Evolutionary conservation across 2,888 invertebrate species (phyloP).

Genomic region (Lasiommata megera): DNA sequence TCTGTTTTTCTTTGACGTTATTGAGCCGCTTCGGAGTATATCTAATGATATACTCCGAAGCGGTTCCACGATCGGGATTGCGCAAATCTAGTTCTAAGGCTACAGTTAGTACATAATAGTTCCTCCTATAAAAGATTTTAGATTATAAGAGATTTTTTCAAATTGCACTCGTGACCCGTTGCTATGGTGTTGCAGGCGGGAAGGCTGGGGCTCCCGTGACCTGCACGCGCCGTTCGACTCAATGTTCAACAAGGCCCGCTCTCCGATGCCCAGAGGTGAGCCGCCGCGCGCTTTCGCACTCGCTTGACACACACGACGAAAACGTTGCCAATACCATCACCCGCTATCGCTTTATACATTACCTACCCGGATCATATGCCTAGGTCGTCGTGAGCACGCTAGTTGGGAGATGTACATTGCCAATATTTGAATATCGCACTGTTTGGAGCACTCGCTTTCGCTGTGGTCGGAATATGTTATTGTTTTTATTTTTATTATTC

Average conservation of each 20-base stretch:
- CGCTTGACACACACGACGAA: conserved; percentile 43
- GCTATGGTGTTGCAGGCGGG: conserved; percentile 58
- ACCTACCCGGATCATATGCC: not conserved
- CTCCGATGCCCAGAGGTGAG: conserved; percentile 87
- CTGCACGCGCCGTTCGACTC: conserved; percentile 87
- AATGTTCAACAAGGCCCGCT: conserved; percentile 83
- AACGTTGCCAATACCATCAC: conserved; percentile 63
- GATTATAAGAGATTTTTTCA: too few species aligned
- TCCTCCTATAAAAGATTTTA: too few species aligned
- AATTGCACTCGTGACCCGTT: not conserved
- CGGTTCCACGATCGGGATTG: too few species aligned
- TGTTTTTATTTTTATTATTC: not conserved
- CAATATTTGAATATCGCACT: conserved; percentile 12
- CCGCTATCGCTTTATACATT: conserved; percentile 21
- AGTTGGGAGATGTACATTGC: conserved; percentile 5
- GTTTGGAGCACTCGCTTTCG: conserved; percentile 20
- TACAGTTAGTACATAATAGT: too few species aligned
- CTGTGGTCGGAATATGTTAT: not conserved
- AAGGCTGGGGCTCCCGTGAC: conserved; percentile 84
- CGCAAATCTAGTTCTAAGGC: too few species aligned
- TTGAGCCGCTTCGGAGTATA: too few species aligned
- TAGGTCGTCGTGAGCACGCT: conserved; percentile 8
- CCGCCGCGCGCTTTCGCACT: conserved; percentile 39
- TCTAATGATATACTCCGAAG: too few species aligned
- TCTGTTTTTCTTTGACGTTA: too few species aligned